These are phyloP conservation scores for Gobio gobio DNA, from an alignment of 2,113 vertebrate genomes.

Conservation along the genomic window DNA sequence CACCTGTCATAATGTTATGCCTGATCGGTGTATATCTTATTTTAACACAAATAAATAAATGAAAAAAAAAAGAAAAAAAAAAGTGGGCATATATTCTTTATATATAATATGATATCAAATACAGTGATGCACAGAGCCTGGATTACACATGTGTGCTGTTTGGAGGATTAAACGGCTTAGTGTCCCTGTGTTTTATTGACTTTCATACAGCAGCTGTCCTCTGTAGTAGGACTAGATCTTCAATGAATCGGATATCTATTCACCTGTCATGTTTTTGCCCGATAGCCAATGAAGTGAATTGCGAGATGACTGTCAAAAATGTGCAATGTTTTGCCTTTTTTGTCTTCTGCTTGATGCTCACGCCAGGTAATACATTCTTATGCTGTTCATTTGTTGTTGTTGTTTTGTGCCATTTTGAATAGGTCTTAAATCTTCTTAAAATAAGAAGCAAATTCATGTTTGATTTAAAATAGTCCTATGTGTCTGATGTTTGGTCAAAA, in stretches of 20 bases:
- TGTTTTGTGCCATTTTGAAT: neutral
- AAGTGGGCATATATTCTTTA: too few relatives aligned
- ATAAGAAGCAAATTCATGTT: neutral
- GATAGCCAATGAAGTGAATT: neutral
- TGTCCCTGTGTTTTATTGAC: neutral
- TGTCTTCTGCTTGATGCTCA: conserved; percentile 59
- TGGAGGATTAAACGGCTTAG: conserved; percentile 31
- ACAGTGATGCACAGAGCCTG: neutral
- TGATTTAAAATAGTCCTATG: too few relatives aligned
- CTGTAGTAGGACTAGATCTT: neutral
- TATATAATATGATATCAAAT: neutral
- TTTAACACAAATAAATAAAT: too few relatives aligned
- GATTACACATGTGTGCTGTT: conserved; percentile 20
- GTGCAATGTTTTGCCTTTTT: conserved; percentile 49
- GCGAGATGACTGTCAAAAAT: conserved; percentile 64
- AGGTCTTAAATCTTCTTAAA: neutral
- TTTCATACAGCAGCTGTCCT: neutral
- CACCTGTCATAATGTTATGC: too few relatives aligned
- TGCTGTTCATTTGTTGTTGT: neutral
- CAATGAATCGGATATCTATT: neutral
- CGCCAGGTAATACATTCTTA: conserved; percentile 62
- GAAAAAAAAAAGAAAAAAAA: too few relatives aligned
- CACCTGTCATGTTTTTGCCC: neutral
- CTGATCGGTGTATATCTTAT: too few relatives aligned
- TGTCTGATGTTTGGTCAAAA: neutral